phyloP scores from a whole-genome alignment of 1,140 invertebrate genomes.

The Aphaenogaster ashmeadi region DNA sequence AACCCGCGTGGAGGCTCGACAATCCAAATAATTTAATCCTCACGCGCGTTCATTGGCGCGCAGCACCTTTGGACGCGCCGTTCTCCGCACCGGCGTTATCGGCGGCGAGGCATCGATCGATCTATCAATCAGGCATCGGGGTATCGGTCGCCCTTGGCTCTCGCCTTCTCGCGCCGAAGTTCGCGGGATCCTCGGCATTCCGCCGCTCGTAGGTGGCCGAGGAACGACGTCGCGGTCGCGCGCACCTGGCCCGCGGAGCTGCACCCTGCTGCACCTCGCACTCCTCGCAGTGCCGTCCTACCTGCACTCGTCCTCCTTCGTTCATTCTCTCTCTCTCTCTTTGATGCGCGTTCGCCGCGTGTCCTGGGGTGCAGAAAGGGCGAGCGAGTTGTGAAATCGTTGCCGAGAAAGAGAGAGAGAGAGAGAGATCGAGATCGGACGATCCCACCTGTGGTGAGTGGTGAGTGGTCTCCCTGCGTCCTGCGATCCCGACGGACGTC shows the following conservation, averaged over 20 bases:
- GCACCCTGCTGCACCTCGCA: background rate
- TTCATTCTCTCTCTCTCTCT: background rate
- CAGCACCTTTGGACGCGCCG: background rate
- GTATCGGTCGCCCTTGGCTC: background rate
- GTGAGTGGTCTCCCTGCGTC: background rate
- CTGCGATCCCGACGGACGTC: background rate
- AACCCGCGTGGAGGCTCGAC: background rate
- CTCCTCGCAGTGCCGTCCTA: background rate
- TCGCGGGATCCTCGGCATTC: background rate
- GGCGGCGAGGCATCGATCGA: background rate
- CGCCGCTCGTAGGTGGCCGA: slow-evolving; percentile 16
- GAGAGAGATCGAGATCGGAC: background rate
- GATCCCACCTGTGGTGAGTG: background rate
- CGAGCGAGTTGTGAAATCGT: background rate
- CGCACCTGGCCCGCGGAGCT: background rate
- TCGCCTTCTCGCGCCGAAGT: background rate
- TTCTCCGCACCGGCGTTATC: background rate
- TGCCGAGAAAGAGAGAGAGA: background rate
- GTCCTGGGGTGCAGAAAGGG: background rate
- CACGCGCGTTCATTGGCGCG: background rate
- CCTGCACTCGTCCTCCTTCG: background rate
- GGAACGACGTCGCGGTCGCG: background rate
- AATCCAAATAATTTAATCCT: background rate
- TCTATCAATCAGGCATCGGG: background rate
- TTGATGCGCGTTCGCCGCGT: background rate